Evolutionary conservation across 2,113 vertebrate genomes (phyloP), one percentile per base, ranked within the genome.

Genomic region (Solea solea): DNA sequence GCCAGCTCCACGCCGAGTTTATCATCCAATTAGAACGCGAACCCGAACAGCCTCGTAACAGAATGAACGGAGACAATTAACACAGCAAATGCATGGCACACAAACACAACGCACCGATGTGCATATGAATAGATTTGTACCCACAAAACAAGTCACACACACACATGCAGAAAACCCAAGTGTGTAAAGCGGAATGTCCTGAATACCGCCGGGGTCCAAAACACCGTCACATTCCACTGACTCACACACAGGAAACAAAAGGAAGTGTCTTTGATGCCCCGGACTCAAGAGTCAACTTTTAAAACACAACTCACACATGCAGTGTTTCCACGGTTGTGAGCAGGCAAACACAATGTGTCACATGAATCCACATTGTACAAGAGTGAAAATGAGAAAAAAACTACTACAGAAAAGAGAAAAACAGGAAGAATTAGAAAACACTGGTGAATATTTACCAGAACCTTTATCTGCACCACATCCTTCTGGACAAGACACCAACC

Each of bases 401-500:
- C 65, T 7, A 62, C 8, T 49, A 89, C 66, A 63, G 58, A 53
- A 73, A 54, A 72, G 12, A 44, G 44, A 15, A 72, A 62, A 28
- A 49, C n/a, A n/a, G n/a, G n/a, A n/a, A n/a, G n/a, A n/a, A 44
- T 49, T 15, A 25, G 7, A 54, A 39, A 64, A 78, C 51, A 60
- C 42, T 27, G 41, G 27, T 27, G 28, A 14, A 88, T 86, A 89
- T 85, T 92, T 90, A 90, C 83, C 83, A 64, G 79, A 78, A 91
- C 64, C 14, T 89, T 72, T 57, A 84, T 79, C 58, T 80, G 69
- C 69, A 83, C 83, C 56, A 11, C 76, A 65, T 81, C 91, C 87
- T 92, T 93, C 16, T 84, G 88, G 25, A 84, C 69, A 90, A 87
- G 50, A 89, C 25, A 84, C 44, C 69, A 71, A 78, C 69, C 65